Evolutionary conservation across 2,113 vertebrate species (phyloP).

Genomic region (Oreochromis tanganicae): DNA sequence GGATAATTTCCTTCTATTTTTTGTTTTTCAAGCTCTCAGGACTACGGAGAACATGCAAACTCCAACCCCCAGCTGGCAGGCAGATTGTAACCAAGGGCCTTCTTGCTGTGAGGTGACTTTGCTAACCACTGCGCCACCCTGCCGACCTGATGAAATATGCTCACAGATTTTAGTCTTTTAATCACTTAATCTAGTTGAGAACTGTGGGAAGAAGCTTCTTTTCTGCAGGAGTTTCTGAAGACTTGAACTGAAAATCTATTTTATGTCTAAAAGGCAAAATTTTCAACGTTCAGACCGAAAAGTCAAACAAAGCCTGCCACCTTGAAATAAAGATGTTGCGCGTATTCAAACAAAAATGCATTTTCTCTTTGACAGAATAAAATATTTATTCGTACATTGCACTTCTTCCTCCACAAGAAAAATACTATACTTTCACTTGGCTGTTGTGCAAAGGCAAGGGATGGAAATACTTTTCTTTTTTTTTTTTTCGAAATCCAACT

Average conservation of each 20-base stretch:
- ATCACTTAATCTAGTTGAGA: background rate
- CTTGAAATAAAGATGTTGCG: background rate
- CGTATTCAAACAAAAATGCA: background rate
- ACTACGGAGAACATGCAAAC: accelerated
- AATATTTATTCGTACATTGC: background rate
- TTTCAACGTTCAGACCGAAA: background rate
- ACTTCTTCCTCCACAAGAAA: background rate
- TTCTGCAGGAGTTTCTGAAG: background rate
- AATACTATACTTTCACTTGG: background rate
- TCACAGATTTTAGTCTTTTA: background rate
- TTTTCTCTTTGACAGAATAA: background rate
- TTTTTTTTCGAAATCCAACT: background rate
- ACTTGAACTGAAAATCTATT: background rate
- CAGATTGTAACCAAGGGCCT: background rate
- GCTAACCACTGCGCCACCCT: accelerated
- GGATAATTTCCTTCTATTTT: background rate
- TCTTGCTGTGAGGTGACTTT: background rate
- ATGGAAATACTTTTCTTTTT: background rate
- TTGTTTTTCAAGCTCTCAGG: background rate
- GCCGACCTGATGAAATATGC: background rate
- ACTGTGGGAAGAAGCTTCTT: background rate
- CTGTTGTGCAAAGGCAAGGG: background rate
- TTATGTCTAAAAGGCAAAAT: background rate
- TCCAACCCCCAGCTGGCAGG: background rate
- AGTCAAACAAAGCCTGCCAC: background rate